Evolutionary conservation across 2,797 vertebrate genomes (phyloP).

Genomic region (Salarias fasciatus): DNA sequence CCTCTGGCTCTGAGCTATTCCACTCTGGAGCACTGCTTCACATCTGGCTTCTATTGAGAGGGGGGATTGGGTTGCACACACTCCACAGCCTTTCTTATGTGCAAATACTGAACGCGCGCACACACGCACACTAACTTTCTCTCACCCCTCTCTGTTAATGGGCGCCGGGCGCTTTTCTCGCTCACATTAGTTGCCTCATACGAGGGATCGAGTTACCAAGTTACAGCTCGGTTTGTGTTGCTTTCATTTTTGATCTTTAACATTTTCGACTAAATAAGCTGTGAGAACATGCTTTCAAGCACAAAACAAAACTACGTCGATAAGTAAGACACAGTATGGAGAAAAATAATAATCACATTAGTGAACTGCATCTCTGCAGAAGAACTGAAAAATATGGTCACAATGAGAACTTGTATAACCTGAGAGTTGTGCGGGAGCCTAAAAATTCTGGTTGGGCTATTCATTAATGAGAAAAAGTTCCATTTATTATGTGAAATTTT

Average conservation of each 20-base stretch:
- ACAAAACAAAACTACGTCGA: neutral
- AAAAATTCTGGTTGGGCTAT: neutral
- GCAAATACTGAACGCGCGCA: slow-evolving; percentile 64
- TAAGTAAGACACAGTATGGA: slow-evolving; percentile 7
- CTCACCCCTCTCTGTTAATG: slow-evolving; percentile 35
- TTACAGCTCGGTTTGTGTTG: slow-evolving; percentile 3
- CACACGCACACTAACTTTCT: slow-evolving; percentile 8
- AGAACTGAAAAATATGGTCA: slow-evolving; percentile 17
- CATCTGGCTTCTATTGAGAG: slow-evolving; percentile 83
- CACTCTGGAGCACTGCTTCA: slow-evolving; percentile 60
- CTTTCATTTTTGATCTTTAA: slow-evolving; percentile 35
- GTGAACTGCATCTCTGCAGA: slow-evolving; percentile 12
- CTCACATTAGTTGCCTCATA: slow-evolving; percentile 37
- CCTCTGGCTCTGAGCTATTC: slow-evolving; percentile 48
- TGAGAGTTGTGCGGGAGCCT: too few relatives aligned
- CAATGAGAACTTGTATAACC: slow-evolving; percentile 36
- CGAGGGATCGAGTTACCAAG: slow-evolving; percentile 54
- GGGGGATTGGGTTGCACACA: slow-evolving; percentile 74
- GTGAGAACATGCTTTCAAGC: neutral
- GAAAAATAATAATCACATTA: slow-evolving; percentile 40
- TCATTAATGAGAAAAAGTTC: slow-evolving; percentile 10
- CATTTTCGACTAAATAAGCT: slow-evolving; percentile 5
- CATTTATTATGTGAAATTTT: too few relatives aligned
- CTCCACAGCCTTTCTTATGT: slow-evolving; percentile 58
- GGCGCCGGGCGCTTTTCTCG: slow-evolving; percentile 47